phyloP scores from a whole-genome alignment of 2,888 invertebrate species.

The Acronicta aceris region DNA sequence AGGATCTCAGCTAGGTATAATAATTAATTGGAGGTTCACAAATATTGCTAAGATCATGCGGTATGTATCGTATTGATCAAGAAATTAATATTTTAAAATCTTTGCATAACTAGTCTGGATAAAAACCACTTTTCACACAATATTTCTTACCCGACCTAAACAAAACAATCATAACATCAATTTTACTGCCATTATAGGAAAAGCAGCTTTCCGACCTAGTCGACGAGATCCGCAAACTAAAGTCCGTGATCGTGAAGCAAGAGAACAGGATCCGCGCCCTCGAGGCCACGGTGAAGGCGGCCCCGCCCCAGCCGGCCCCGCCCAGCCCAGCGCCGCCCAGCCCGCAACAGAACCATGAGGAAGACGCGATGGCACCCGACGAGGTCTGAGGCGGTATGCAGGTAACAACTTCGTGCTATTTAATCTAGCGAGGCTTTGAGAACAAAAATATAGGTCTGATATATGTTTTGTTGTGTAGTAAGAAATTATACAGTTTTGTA shows the following conservation, averaged over 20 bases:
- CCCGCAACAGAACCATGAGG: constrained; percentile 72
- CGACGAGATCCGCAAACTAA: constrained; percentile 97
- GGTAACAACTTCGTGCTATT: constrained; percentile 36
- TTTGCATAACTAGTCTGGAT: too few relatives aligned
- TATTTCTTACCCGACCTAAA: too few relatives aligned
- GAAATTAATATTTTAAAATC: too few relatives aligned
- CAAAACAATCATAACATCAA: background rate
- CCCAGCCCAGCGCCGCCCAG: constrained; percentile 72
- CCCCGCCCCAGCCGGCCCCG: constrained; percentile 67
- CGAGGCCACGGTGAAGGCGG: constrained; percentile 89
- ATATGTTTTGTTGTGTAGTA: background rate
- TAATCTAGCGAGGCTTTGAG: constrained; percentile 35
- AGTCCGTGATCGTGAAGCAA: constrained; percentile 98
- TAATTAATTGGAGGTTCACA: too few relatives aligned
- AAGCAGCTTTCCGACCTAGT: constrained; percentile 95
- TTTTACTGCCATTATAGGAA: constrained; percentile 83
- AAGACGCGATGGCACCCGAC: constrained; percentile 88
- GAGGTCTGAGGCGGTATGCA: constrained; percentile 83
- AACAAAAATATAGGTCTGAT: background rate
- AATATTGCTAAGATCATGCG: too few relatives aligned
- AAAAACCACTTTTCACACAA: too few relatives aligned
- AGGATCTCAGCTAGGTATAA: too few relatives aligned
- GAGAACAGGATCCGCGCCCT: constrained; percentile 95
- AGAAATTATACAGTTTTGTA: too few relatives aligned
- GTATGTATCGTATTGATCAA: too few relatives aligned